Evolutionary conservation across 2,113 vertebrate species (phyloP), one percentile per base, ranked within the genome.

Genomic region (Siniperca knerii): DNA sequence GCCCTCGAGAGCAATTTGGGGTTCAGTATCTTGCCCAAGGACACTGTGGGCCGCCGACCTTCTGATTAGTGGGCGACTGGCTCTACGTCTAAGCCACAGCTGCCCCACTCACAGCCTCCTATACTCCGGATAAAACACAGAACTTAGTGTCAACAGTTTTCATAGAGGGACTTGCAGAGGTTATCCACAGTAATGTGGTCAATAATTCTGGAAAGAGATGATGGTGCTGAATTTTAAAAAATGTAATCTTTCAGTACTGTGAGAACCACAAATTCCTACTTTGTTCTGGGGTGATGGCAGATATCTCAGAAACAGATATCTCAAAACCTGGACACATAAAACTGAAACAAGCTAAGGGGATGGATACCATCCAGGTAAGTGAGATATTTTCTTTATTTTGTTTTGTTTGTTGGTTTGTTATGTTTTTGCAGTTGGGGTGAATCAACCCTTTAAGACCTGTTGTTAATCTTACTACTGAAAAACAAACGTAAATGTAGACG

Each of bases 391-490:
- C 29, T 29, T 29, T 29, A 65, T 79, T 2, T 33, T 68, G 52
- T 44, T n/a, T 54, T 42, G 15, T 57, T 15, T 69, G 3, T 82
- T 81, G 58, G 42, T 42, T 60, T 20, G 50, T 35, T 58, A 40
- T 48, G 52, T 77, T 57, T 71, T n/a, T 20, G 21, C 10, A 18
- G 52, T 65, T 37, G n/a, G 20, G 37, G 3, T 29, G 23, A 71
- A 55, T 21, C 61, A 18, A 13, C 37, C 35, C 20, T 68, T 25
- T 48, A 6, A 68, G 5, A 42, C 18, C 44, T 2, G 73, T 37
- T 78, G 73, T 71, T 81, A 57, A 57, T 71, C 65, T 72, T 33
- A n/a, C 48, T 54, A 4, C 33, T 29, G 48, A 85, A 64, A 87
- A 70, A 77, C 18, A 75, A 83, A 75, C 20, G 35, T 54, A 25